Evolutionary conservation across 2,888 invertebrate genomes (phyloP).

Genomic region (Cryptocephalus moraei): DNA sequence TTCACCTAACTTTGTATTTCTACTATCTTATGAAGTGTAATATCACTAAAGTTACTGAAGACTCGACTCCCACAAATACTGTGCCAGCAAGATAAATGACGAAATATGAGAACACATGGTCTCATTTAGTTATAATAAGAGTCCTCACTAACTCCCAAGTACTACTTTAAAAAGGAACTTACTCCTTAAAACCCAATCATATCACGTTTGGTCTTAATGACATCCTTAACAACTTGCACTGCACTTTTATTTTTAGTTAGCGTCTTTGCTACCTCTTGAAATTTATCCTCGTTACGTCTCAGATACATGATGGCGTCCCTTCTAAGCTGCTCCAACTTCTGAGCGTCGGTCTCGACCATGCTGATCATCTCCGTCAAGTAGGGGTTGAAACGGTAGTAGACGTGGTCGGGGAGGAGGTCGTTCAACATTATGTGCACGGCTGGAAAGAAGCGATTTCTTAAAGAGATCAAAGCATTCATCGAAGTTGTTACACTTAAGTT

Average conservation of each 20-base stretch:
- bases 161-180: not conserved
- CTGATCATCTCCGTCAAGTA: conserved; percentile 66
- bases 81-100: no score
- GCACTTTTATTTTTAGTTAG: conserved; percentile 32
- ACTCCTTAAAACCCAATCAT: conserved; percentile 12
- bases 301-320: conserved; percentile 70
- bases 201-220: conserved; percentile 10
- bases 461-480: no score
- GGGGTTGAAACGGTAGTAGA: conserved; percentile 80
- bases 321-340: conserved; percentile 57
- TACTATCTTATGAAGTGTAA: no score
- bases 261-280: conserved; percentile 47
- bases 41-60: no score
- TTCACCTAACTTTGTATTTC: no score
- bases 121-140: no score
- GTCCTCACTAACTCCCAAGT: no score
- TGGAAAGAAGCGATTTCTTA: conserved; percentile 28
- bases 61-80: no score
- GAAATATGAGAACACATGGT: no score
- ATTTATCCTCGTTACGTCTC: conserved; percentile 67
- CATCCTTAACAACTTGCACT: conserved; percentile 9
- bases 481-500: no score
- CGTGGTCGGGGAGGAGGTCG: conserved; percentile 59
- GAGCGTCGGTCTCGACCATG: conserved; percentile 69
- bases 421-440: conserved; percentile 66